phyloP scores from a whole-genome alignment of 1,140 invertebrate species.

The Zaprionus lachaisei region DNA sequence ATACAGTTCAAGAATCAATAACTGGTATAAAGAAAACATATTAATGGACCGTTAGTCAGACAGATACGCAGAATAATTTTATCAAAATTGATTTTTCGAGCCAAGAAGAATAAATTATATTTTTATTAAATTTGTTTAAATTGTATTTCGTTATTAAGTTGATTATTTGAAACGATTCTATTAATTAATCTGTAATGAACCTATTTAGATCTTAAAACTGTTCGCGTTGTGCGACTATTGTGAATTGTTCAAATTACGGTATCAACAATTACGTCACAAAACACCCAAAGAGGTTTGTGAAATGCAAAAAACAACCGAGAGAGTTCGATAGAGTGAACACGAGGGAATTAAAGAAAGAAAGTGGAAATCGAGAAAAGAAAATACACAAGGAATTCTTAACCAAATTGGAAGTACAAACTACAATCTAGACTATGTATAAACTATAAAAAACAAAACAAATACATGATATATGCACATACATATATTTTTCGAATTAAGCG shows the following conservation, averaged over 20 bases:
- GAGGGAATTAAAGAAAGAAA: conserved; percentile 30
- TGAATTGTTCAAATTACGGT: conserved; percentile 82
- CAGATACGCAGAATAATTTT: conserved; percentile 25
- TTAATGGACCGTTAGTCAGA: conserved; percentile 17
- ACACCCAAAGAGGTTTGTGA: conserved; percentile 45
- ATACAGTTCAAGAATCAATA: conserved; percentile 27
- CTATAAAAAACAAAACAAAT: conserved; percentile 37
- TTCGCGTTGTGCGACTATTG: conserved; percentile 80
- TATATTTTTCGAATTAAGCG: conserved; percentile 61
- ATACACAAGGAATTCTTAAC: conserved; percentile 82
- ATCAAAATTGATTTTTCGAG: conserved; percentile 65
- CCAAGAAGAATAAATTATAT: conserved; percentile 69
- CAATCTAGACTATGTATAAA: conserved; percentile 80
- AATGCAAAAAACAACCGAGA: conserved; percentile 27
- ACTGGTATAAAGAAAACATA: conserved; percentile 7
- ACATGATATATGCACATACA: conserved; percentile 40
- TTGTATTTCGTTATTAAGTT: conserved; percentile 73
- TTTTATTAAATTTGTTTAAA: conserved; percentile 68
- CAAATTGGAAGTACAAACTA: conserved; percentile 83
- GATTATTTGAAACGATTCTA: conserved; percentile 60
- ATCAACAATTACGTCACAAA: conserved; percentile 72
- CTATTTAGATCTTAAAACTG: conserved; percentile 60
- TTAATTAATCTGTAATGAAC: conserved; percentile 73
- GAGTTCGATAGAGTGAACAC: conserved; percentile 18
- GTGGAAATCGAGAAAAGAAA: conserved; percentile 62